Evolutionary conservation across 2,797 vertebrate genomes (phyloP).

Genomic region (Paramormyrops hopkinsi): DNA sequence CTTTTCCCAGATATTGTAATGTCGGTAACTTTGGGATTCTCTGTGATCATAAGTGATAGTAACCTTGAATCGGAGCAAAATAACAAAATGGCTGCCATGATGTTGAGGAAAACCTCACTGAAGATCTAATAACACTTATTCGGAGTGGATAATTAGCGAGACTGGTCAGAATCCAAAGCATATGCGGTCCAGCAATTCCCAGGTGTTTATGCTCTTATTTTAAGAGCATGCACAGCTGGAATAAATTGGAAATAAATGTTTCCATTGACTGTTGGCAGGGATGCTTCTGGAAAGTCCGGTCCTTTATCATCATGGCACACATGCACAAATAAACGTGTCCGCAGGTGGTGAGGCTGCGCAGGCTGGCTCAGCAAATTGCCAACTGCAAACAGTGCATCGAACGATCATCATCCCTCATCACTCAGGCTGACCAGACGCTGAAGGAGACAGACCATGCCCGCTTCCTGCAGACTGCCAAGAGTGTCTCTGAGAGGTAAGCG

Average conservation of each 20-base stretch:
- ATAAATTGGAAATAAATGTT: constrained; percentile 9
- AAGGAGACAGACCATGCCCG: constrained; percentile 89
- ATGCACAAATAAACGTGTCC: not conserved
- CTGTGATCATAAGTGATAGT: not conserved
- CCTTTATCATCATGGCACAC: not conserved
- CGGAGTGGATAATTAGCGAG: not conserved
- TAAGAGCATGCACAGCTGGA: not conserved
- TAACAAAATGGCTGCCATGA: not conserved
- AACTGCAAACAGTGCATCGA: constrained; percentile 98
- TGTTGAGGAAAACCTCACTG: not conserved
- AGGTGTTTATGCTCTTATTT: not conserved
- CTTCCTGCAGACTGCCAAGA: constrained; percentile 97
- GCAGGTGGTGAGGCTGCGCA: constrained; percentile 83
- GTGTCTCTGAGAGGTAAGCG: constrained; percentile 84
- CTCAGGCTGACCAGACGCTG: constrained; percentile 86
- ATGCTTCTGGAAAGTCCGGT: not conserved
- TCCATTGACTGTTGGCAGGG: not conserved
- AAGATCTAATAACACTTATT: constrained; percentile 3
- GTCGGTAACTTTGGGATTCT: not conserved
- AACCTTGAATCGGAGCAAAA: not conserved
- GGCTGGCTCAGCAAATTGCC: constrained; percentile 90
- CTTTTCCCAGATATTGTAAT: not conserved
- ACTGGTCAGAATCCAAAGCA: not conserved
- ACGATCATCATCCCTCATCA: constrained; percentile 88
- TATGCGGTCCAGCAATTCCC: not conserved